phyloP scores from a whole-genome alignment of 2,113 vertebrate species.

The Dipodomys ordii region DNA sequence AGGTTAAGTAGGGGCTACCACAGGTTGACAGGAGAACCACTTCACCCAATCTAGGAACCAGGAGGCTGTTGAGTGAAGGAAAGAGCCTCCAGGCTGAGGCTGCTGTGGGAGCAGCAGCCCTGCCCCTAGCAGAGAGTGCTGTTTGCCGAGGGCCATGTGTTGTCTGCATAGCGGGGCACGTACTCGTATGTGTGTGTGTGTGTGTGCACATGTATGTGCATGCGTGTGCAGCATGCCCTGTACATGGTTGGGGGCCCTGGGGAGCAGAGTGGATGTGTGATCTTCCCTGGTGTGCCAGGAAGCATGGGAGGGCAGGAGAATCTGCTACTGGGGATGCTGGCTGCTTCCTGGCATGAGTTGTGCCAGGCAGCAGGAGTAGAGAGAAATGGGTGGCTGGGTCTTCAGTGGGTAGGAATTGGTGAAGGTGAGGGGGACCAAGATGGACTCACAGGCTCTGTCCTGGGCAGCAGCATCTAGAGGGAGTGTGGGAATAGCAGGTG shows the following conservation, averaged over 20 bases:
- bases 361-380: neutral
- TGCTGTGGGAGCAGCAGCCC: neutral
- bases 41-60: neutral
- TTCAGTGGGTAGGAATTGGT: neutral
- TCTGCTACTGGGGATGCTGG: neutral
- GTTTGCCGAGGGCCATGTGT: neutral
- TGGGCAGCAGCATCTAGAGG: neutral
- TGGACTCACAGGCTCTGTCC: neutral
- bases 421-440: neutral
- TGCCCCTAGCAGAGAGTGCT: neutral
- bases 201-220: too few species aligned
- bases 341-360: neutral
- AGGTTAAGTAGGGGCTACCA: neutral
- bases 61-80: neutral
- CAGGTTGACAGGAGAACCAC: neutral
- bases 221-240: accelerated
- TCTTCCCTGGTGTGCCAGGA: too few species aligned
- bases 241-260: accelerated
- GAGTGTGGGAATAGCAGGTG: neutral
- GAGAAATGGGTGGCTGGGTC: neutral
- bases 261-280: too few species aligned
- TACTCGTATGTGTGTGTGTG: too few species aligned
- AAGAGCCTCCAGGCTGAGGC: neutral
- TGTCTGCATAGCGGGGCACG: accelerated
- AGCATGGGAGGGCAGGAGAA: too few species aligned